Base-by-base conservation (phyloP, 2,797 vertebrate genomes). In the Microcaecilia unicolor region DNA sequence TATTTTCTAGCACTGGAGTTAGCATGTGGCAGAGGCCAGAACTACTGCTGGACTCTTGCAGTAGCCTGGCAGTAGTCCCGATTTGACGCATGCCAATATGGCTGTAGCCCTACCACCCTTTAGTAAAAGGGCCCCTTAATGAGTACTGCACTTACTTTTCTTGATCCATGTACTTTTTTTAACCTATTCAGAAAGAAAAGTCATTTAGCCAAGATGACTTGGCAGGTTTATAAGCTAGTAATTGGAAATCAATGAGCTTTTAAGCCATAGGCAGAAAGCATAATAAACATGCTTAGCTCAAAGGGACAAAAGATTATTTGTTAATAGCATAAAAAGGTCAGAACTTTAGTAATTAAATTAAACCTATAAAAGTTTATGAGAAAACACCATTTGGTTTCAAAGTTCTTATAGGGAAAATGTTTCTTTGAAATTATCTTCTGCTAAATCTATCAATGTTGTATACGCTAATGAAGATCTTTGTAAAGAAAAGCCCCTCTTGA, bases 191-290 rank as follows among this genome's bases (percentile, higher is more conserved):
- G 9, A 40, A 48, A 55, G 58, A n/a, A n/a, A 4, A 59, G 24
- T 48, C 34, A 38, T 35, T 36, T 2, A 0, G 58, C 31, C 62
- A 55, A 52, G 42, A 56, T 40, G 36, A 55, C 37, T 67, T 52
- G 43, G 40, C 34, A 51, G 27, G 64, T 72, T 60, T 65, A 54
- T 65, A 60, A 69, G 58, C 25, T 17, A 2, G 51, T 67, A 61
- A 65, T 67, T 76, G 60, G 45, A 47, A 72, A 70, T 70, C 67
- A 50, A 60, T 70, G 25, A 40, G n/a, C 24, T 59, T n/a, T 55
- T 58, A 56, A 61, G 31, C 52, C 59, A 26, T 20, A 19, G 43
- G 37, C 14, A 48, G 38, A 58, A 60, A 67, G 44, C 24, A 38
- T 51, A 69, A 76, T 64, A 64, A 74, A 51, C 38, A 64, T 26